Evolutionary conservation across 2,113 vertebrate genomes (phyloP).

Genomic region (Tupaia chinensis): DNA sequence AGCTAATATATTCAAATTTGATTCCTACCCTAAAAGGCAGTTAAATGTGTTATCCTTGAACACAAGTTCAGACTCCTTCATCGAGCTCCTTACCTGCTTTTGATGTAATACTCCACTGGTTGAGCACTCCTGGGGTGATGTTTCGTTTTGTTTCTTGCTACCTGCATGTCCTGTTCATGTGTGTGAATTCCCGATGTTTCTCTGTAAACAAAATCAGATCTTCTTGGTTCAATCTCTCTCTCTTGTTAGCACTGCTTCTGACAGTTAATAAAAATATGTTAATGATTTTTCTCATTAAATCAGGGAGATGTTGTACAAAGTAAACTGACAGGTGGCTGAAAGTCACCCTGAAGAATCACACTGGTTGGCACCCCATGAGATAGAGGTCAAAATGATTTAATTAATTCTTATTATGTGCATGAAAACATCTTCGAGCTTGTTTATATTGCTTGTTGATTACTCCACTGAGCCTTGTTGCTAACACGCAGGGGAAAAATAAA

Average conservation of each 20-base stretch:
- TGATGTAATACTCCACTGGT: neutral
- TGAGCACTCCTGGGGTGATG: neutral
- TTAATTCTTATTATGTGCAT: slow-evolving; percentile 61
- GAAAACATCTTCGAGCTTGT: slow-evolving; percentile 68
- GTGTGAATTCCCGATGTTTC: neutral
- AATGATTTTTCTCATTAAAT: slow-evolving; percentile 68
- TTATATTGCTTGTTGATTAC: slow-evolving; percentile 66
- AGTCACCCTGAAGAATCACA: slow-evolving; percentile 39
- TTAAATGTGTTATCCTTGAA: neutral
- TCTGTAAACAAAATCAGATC: neutral
- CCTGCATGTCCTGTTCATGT: neutral
- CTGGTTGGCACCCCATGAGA: slow-evolving; percentile 15
- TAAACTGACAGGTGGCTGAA: slow-evolving; percentile 28
- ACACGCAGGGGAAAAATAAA: slow-evolving; percentile 56
- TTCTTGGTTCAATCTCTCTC: neutral
- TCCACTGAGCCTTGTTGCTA: slow-evolving; percentile 40
- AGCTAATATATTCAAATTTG: neutral
- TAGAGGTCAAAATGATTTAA: slow-evolving; percentile 65
- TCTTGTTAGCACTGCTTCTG: neutral
- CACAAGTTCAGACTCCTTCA: neutral
- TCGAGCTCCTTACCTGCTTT: neutral
- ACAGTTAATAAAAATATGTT: slow-evolving; percentile 58
- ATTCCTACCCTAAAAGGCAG: neutral
- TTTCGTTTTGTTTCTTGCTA: neutral
- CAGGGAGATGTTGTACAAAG: slow-evolving; percentile 1